Conservation (phyloP, 2,888 invertebrate species). For the Drosophila mulleri region DNA sequence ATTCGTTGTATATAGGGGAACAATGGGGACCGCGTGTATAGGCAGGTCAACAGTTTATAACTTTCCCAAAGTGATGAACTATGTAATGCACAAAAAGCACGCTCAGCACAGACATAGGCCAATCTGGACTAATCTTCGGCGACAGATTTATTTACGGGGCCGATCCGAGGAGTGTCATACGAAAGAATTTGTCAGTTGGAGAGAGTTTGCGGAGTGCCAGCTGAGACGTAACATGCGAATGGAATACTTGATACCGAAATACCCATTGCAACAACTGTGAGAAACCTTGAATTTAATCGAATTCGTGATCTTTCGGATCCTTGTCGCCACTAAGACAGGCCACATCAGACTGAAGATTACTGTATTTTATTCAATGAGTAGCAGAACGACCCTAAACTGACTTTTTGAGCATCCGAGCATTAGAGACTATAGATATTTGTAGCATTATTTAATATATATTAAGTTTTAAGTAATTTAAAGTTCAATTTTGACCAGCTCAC, state of each 20-base stretch:
- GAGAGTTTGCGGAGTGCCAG: conserved; percentile 10
- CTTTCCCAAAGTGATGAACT: neutral
- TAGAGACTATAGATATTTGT: conserved; percentile 46
- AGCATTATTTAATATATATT: conserved; percentile 65
- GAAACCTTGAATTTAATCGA: too few relatives aligned
- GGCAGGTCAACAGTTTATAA: conserved; percentile 7
- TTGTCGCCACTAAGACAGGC: neutral
- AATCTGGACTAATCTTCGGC: neutral
- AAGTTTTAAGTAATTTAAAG: conserved; percentile 18
- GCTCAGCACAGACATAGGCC: neutral
- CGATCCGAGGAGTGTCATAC: conserved; percentile 28
- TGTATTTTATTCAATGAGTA: neutral
- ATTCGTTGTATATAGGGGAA: neutral
- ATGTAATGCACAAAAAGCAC: neutral
- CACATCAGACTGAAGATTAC: neutral
- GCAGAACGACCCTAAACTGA: too few relatives aligned
- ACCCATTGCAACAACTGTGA: conserved; percentile 10
- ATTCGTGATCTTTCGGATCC: too few relatives aligned
- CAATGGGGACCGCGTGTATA: neutral
- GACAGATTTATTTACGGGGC: neutral
- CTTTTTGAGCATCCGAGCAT: too few relatives aligned
- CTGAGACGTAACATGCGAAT: conserved; percentile 24
- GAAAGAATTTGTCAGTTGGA: neutral
- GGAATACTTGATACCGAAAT: conserved; percentile 29
- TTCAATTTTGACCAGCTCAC: neutral